These are phyloP conservation scores for Oreocharis arfaki DNA, from an alignment of 2,113 vertebrate species.

Conservation along the genomic window DNA sequence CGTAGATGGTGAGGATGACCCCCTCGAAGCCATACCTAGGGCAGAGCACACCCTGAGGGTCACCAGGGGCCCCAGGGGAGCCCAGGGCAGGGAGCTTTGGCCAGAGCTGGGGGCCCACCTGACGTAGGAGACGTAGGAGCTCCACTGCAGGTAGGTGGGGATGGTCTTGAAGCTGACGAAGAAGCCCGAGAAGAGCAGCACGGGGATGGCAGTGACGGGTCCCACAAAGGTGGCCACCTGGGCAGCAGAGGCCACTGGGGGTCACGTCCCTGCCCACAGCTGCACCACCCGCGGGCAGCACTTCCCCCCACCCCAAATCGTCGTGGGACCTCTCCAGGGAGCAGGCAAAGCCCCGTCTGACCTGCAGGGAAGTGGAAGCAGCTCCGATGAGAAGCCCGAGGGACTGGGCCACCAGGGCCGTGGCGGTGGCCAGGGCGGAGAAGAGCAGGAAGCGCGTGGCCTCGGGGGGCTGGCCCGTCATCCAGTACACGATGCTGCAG, in stretches of 20 bases:
- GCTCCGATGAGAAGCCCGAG: slow-evolving; percentile 94
- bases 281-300: accelerated
- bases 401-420: slow-evolving; percentile 92
- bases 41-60: background rate
- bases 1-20: slow-evolving; percentile 94
- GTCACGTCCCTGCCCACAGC: background rate
- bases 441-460: slow-evolving; percentile 90
- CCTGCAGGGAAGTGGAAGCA: slow-evolving; percentile 94
- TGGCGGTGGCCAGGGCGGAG: slow-evolving; percentile 88
- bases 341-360: background rate
- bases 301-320: background rate
- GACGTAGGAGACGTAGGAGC: slow-evolving; percentile 96
- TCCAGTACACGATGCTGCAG: slow-evolving; percentile 99
- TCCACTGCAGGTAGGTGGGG: slow-evolving; percentile 97
- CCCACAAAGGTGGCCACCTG: slow-evolving; percentile 97
- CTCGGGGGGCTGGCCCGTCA: slow-evolving; percentile 95
- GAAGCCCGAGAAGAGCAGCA: slow-evolving; percentile 97
- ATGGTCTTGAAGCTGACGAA: slow-evolving; percentile 99
- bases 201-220: slow-evolving; percentile 92
- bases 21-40: slow-evolving; percentile 96
- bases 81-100: background rate
- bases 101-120: slow-evolving; percentile 70
- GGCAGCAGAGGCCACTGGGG: background rate
- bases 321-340: accelerated
- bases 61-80: accelerated